Evolutionary conservation across 2,113 vertebrate species (phyloP), one percentile per base, ranked within the genome.

Genomic region (Muntiacus reevesi): DNA sequence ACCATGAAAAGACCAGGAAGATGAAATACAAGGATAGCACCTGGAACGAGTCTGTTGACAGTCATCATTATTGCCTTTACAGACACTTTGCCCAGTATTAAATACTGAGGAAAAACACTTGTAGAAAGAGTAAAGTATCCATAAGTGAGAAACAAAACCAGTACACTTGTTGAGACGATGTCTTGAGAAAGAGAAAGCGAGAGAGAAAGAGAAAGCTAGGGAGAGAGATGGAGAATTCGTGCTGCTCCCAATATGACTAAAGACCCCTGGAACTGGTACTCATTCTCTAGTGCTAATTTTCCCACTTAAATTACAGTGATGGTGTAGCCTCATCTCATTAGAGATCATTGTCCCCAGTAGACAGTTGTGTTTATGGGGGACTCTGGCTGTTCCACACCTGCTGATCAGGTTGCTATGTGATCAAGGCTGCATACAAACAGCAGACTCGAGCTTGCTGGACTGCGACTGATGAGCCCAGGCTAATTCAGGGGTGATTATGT

Each of bases 401-500:
- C 99, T 99, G 99, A 99, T 99, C 99, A 99, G 99, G 99, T 99
- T 99, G 99, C 99, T 99, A 99, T 99, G 99, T 99, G 99, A 99
- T 99, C 99, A 99, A 99, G 99, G 98, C 99, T 98, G 99, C 99
- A 99, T 99, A 99, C 99, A 99, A 99, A 99, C 99, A 99, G 99
- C 99, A 99, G 99, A 99, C 99, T 99, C 98, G 98, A 99, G 99
- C 99, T 99, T 99, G 99, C 99, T 99, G 99, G 99, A 99, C 99
- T 99, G 99, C 99, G 99, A 99, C 99, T 99, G 99, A 99, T 99
- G 99, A 99, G 99, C 99, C 99, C 98, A 95, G 99, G 99, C 99
- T 99, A 99, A 99, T 99, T 99, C 99, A 99, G 99, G 99, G 99
- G 99, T 99, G 99, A 99, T 99, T 99, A 99, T 99, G 99, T 99